A percentile compares a stretch with the other conserved stretches of the same genome.
These are phyloP conservation scores for Eremophila alpestris DNA, from an alignment of 2,797 vertebrate genomes.

Conservation along the genomic window DNA sequence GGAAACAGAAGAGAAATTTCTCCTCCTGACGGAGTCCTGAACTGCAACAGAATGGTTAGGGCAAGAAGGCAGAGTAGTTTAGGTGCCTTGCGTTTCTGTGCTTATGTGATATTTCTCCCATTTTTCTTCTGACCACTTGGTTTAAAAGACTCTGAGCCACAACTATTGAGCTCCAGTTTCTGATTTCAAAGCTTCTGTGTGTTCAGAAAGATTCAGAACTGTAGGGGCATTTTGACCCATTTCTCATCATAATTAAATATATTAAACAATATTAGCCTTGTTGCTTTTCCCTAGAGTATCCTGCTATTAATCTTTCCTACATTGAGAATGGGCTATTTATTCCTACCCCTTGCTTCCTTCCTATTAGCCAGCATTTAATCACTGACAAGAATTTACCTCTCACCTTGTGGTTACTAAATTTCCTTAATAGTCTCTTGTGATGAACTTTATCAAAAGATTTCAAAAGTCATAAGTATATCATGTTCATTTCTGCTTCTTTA, in stretches of 20 bases:
- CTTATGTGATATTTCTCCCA: neutral
- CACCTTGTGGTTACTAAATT: slow-evolving; percentile 21
- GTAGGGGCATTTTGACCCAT: neutral
- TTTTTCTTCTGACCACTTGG: neutral
- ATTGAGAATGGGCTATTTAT: neutral
- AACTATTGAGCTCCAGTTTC: neutral
- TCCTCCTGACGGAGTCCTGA: neutral
- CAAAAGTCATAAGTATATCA: neutral
- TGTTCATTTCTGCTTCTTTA: neutral
- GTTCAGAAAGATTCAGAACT: neutral
- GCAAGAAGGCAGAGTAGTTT: neutral
- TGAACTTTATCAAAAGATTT: slow-evolving; percentile 44
- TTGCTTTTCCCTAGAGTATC: neutral
- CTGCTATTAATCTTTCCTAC: slow-evolving; percentile 1
- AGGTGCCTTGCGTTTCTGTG: neutral
- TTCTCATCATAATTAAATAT: neutral
- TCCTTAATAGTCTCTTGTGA: slow-evolving; percentile 41
- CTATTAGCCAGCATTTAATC: slow-evolving; percentile 43
- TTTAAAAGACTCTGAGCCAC: neutral
- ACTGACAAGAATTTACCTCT: slow-evolving; percentile 34
- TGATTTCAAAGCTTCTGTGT: neutral
- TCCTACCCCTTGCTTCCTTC: slow-evolving; percentile 18
- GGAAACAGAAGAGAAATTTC: neutral
- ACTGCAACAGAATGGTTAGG: neutral
- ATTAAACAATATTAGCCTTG: neutral